phyloP scores from a whole-genome alignment of 2,888 invertebrate genomes.

The Creontiades dilutus region DNA sequence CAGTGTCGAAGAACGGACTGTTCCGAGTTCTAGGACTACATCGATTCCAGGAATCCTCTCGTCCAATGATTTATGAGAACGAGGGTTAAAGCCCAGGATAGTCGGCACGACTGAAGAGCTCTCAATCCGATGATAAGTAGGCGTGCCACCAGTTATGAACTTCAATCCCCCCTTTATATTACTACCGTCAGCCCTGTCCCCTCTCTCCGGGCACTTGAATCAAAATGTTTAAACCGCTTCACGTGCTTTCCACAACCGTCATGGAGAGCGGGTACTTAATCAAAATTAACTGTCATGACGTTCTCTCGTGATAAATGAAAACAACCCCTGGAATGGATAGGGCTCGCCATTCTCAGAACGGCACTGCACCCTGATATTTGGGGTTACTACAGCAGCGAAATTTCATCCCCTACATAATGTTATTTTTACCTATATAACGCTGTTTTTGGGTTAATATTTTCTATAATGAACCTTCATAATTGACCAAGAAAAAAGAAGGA shows the following conservation, averaged over 20 bases:
- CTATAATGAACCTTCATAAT: no score
- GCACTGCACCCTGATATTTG: slow-evolving; percentile 17
- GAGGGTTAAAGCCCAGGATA: slow-evolving; percentile 24
- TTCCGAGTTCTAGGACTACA: neutral
- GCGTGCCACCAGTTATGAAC: slow-evolving; percentile 52
- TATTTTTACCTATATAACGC: no score
- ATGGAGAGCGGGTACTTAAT: slow-evolving; percentile 40
- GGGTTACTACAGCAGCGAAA: neutral
- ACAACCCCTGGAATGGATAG: slow-evolving; percentile 28
- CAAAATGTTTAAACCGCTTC: slow-evolving; percentile 53
- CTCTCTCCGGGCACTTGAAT: slow-evolving; percentile 30
- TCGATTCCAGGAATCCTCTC: slow-evolving; percentile 60
- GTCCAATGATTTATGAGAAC: slow-evolving; percentile 45
- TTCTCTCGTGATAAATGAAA: slow-evolving; percentile 51
- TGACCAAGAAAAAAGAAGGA: no score
- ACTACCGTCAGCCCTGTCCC: neutral
- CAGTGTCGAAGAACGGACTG: neutral
- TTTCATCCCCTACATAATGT: no score
- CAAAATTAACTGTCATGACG: slow-evolving; percentile 60
- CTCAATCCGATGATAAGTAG: slow-evolving; percentile 67
- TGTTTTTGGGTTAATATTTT: no score
- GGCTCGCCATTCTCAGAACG: neutral
- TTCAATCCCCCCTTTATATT: neutral
- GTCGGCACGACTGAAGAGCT: slow-evolving; percentile 45
- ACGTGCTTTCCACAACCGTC: slow-evolving; percentile 44